These are phyloP conservation scores for Lapara coniferarum DNA, from an alignment of 2,888 invertebrate genomes.

Conservation along the genomic window DNA sequence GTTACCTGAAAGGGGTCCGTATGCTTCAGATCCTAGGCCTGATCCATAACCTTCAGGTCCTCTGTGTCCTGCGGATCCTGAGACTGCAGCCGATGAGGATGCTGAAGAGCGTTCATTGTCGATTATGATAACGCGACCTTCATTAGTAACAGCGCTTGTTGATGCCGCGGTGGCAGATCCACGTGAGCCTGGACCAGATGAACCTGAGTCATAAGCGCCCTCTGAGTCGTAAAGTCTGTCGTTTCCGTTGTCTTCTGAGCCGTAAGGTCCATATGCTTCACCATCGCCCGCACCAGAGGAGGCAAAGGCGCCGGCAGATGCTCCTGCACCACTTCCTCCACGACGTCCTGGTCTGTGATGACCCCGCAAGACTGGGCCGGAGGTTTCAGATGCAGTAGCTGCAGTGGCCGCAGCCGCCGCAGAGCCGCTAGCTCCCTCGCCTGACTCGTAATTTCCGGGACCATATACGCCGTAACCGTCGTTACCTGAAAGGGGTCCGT, in stretches of 20 bases:
- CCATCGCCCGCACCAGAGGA: not conserved
- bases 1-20: not conserved
- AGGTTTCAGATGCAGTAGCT: not conserved
- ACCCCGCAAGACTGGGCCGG: not conserved
- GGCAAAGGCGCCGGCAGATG: conserved; percentile 1
- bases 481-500: not conserved
- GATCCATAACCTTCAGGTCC: not conserved
- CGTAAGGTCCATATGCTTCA: not conserved
- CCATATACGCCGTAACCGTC: conserved; percentile 2
- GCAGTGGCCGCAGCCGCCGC: not conserved
- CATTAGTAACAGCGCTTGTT: not conserved
- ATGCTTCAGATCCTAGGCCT: not conserved
- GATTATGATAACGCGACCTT: not conserved
- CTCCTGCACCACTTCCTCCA: not conserved
- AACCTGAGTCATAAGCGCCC: not conserved
- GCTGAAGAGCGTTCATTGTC: not conserved
- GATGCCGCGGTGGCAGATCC: conserved; percentile 1
- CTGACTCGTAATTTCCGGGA: not conserved
- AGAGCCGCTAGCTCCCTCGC: conserved; percentile 16
- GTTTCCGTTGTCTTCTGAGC: not conserved
- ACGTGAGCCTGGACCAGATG: not conserved
- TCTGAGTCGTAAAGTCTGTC: conserved; percentile 10
- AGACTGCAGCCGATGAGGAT: not conserved
- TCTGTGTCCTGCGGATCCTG: not conserved
- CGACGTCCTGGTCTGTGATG: not conserved